Percentiles rank a stretch among this genome's conserved stretches.
phyloP scores from a whole-genome alignment of 2,797 vertebrate genomes.

The Avahi laniger region DNA sequence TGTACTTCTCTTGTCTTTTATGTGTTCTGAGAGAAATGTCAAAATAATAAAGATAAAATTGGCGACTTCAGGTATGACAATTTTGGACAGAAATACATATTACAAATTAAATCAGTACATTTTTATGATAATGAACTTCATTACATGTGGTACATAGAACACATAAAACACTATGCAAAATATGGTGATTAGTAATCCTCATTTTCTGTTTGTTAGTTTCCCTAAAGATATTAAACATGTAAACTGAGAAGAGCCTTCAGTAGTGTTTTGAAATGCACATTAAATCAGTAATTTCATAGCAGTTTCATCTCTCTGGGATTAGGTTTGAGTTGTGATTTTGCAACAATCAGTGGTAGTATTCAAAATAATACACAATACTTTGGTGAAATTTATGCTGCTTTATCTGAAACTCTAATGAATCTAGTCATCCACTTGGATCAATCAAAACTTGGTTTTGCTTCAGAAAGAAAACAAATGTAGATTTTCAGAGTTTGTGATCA shows the following conservation, averaged over 20 bases:
- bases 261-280: conserved; percentile 27
- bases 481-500: conserved; percentile 1
- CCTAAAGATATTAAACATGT: not conserved
- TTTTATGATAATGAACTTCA: not conserved
- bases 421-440: not conserved
- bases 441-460: conserved; percentile 44
- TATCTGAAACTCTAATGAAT: conserved; percentile 38
- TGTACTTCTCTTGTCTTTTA: not conserved
- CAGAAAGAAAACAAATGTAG: not conserved
- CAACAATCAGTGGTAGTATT: not conserved
- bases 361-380: conserved; percentile 14
- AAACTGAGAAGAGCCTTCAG: not conserved
- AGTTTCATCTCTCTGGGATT: not conserved
- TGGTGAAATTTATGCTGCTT: not conserved
- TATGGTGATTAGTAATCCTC: not conserved
- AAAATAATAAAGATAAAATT: not conserved
- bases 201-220: not conserved
- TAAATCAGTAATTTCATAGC: not conserved
- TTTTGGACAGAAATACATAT: conserved; percentile 9
- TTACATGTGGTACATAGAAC: not conserved
- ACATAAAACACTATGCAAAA: not conserved
- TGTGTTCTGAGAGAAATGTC: not conserved
- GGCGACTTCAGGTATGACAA: not conserved
- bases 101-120: not conserved
- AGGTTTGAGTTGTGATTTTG: not conserved